Evolutionary conservation across 2,113 vertebrate species (phyloP).

Genomic region (Prionailurus bengalensis): DNA sequence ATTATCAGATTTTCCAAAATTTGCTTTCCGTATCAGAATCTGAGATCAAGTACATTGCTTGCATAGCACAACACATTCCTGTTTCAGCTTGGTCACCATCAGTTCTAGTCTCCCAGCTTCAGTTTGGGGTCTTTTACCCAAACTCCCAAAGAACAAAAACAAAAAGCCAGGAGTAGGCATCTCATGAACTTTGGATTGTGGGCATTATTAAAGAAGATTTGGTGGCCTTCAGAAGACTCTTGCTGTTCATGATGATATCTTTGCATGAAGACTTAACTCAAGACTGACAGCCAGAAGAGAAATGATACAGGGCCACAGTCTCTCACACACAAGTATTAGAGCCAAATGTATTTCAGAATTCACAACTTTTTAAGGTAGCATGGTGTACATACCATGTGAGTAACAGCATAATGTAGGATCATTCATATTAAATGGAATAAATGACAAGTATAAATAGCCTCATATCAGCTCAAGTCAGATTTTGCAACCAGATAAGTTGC

Average conservation of each 20-base stretch:
- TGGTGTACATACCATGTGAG: background rate
- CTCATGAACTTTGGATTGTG: background rate
- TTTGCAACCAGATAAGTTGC: background rate
- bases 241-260: background rate
- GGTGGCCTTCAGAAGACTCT: background rate
- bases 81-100: too few species aligned
- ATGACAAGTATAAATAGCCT: background rate
- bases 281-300: background rate
- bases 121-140: background rate
- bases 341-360: constrained; percentile 46
- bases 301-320: background rate
- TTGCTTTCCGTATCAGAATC: background rate
- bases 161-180: background rate
- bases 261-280: background rate
- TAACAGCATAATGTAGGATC: background rate
- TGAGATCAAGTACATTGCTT: background rate
- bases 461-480: background rate
- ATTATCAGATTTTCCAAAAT: constrained; percentile 73
- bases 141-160: background rate
- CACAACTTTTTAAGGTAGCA: background rate
- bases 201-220: background rate
- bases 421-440: constrained; percentile 39
- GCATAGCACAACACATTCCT: background rate
- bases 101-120: too few species aligned
- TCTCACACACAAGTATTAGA: background rate